These are phyloP conservation scores for Drosophila robusta DNA, from an alignment of 2,888 invertebrate species.

Conservation along the genomic window DNA sequence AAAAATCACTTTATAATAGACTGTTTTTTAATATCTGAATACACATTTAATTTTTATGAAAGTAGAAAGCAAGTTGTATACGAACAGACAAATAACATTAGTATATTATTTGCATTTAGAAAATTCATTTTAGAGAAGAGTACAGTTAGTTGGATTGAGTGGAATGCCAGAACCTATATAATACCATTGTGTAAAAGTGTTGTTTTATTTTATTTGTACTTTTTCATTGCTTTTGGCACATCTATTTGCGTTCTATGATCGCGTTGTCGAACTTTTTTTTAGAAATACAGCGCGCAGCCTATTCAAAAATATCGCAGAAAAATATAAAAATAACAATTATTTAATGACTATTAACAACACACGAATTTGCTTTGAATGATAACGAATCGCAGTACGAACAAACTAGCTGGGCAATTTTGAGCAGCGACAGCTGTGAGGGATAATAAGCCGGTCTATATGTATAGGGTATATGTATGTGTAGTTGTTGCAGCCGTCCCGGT, in stretches of 20 bases:
- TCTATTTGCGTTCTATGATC: constrained; percentile 31
- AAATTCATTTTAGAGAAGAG: neutral
- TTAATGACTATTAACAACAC: constrained; percentile 21
- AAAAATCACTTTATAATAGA: too few species aligned
- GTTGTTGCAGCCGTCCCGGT: neutral
- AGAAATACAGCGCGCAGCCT: constrained; percentile 8
- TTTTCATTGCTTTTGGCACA: neutral
- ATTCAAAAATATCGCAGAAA: constrained; percentile 9
- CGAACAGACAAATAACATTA: too few species aligned
- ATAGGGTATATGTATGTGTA: neutral
- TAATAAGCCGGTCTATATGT: neutral
- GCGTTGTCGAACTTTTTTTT: constrained; percentile 31
- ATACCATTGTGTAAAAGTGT: constrained; percentile 1
- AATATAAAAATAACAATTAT: constrained; percentile 21
- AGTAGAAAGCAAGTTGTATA: too few species aligned
- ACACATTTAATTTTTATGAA: too few species aligned
- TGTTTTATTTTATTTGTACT: neutral
- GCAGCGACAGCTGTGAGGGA: constrained; percentile 41
- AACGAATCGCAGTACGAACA: constrained; percentile 5
- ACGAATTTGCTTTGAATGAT: constrained; percentile 13
- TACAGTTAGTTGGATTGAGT: neutral
- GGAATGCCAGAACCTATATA: neutral
- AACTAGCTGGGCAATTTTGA: neutral
- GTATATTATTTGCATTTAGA: neutral
- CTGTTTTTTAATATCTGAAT: too few species aligned